Evolutionary conservation across 2,888 invertebrate species (phyloP).

Genomic region (Drosophila ezoana): DNA sequence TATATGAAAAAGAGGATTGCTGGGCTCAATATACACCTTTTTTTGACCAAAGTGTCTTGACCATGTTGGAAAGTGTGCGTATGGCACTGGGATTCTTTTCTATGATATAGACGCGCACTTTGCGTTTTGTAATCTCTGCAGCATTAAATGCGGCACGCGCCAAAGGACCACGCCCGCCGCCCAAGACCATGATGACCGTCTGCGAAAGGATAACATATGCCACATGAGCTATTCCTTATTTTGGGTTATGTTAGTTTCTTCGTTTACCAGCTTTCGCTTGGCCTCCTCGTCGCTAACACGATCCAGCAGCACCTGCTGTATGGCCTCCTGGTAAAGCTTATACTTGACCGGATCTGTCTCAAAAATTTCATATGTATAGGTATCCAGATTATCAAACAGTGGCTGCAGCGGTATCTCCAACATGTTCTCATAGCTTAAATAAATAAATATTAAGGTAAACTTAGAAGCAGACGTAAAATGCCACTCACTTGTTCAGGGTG

Average conservation of each 20-base stretch:
- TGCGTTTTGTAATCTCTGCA: constrained; percentile 88
- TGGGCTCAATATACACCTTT: constrained; percentile 79
- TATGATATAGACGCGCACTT: constrained; percentile 95
- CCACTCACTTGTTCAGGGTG: constrained; percentile 63
- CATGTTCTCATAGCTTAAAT: constrained; percentile 94
- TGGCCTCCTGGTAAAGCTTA: constrained; percentile 93
- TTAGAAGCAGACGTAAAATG: no score
- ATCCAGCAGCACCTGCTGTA: constrained; percentile 90
- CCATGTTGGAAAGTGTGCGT: constrained; percentile 91
- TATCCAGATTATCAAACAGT: constrained; percentile 97
- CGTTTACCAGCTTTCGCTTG: constrained; percentile 86
- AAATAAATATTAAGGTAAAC: background rate
- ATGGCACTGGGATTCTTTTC: constrained; percentile 99
- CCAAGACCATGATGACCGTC: constrained; percentile 93
- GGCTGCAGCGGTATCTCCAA: constrained; percentile 97
- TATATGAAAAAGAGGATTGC: background rate
- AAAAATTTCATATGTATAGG: constrained; percentile 98
- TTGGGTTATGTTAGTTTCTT: background rate
- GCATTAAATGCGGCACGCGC: constrained; percentile 96
- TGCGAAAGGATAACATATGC: constrained; percentile 31
- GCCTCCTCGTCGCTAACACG: constrained; percentile 85
- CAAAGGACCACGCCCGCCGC: constrained; percentile 97
- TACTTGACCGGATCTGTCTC: constrained; percentile 99
- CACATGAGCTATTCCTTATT: background rate
- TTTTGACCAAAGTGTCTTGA: constrained; percentile 91